A percentile compares a stretch with the other conserved stretches of the same genome.
Conservation (phyloP, 2,113 vertebrate genomes). For the Pelusios castaneus region DNA sequence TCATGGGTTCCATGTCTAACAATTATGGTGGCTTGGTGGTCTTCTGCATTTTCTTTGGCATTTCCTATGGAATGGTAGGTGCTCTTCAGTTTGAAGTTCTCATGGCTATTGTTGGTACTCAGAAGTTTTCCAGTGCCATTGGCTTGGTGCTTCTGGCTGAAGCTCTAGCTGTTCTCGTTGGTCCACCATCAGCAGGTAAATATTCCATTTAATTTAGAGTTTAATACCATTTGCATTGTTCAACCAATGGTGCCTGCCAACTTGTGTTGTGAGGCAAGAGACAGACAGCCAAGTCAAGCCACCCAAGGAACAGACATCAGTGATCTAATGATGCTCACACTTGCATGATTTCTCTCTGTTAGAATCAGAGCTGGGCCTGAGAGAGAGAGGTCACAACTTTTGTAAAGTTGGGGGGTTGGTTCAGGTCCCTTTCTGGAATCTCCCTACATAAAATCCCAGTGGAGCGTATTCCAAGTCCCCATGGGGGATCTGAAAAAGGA, state of each 20-base stretch:
- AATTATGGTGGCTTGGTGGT: slow-evolving; percentile 86
- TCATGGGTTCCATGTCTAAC: slow-evolving; percentile 84
- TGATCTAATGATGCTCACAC: neutral
- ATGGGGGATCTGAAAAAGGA: neutral
- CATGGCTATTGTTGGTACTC: slow-evolving; percentile 94
- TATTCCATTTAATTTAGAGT: neutral
- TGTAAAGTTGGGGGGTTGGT: neutral
- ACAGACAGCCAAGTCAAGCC: neutral
- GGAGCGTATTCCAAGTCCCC: neutral
- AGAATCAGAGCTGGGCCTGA: neutral
- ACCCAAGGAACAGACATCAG: accelerated
- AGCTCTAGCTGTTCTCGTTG: slow-evolving; percentile 91
- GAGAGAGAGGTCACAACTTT: neutral
- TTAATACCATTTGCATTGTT: neutral
- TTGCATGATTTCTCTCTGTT: neutral
- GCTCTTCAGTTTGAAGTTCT: slow-evolving; percentile 98
- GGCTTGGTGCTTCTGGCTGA: slow-evolving; percentile 94
- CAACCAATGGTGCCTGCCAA: neutral
- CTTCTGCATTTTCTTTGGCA: slow-evolving; percentile 95
- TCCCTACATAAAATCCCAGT: neutral
- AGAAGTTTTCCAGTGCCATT: slow-evolving; percentile 94
- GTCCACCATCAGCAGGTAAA: slow-evolving; percentile 92
- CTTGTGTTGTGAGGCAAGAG: neutral
- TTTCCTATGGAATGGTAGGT: slow-evolving; percentile 98
- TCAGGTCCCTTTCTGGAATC: neutral